These are phyloP conservation scores for Psephotus haematonotus DNA, from an alignment of 2,113 vertebrate species.

Conservation along the genomic window DNA sequence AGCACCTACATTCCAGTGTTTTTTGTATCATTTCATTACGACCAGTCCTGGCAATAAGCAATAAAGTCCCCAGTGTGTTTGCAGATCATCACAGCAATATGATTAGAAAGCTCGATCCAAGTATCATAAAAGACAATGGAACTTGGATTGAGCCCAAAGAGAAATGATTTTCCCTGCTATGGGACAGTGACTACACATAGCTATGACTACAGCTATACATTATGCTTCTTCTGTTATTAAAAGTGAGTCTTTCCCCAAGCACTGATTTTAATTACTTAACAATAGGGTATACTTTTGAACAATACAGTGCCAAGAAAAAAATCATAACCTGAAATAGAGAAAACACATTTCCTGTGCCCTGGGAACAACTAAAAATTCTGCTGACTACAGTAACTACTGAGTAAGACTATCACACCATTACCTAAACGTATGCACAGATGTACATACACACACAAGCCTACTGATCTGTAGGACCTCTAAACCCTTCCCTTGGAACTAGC, in stretches of 20 bases:
- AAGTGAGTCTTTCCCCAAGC: neutral
- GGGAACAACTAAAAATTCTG: neutral
- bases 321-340: neutral
- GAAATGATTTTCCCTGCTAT: neutral
- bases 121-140: neutral
- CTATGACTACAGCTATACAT: neutral
- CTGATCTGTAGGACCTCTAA: neutral
- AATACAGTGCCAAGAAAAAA: neutral
- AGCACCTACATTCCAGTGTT: neutral
- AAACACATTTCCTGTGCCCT: neutral
- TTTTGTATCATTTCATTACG: neutral
- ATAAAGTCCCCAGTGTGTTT: neutral
- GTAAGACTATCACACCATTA: neutral
- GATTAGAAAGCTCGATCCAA: conserved; percentile 11
- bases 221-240: neutral
- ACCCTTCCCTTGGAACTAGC: neutral
- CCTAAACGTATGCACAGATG: neutral
- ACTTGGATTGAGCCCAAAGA: neutral
- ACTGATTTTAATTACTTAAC: neutral
- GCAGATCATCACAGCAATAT: neutral
- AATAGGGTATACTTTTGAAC: neutral
- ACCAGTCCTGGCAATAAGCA: neutral
- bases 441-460: rapidly evolving
- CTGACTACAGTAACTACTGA: neutral
- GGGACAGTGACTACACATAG: neutral